Percentiles rank a stretch among this genome's conserved stretches.
phyloP scores from a whole-genome alignment of 1,140 invertebrate genomes.

The Drosophila tristis region DNA sequence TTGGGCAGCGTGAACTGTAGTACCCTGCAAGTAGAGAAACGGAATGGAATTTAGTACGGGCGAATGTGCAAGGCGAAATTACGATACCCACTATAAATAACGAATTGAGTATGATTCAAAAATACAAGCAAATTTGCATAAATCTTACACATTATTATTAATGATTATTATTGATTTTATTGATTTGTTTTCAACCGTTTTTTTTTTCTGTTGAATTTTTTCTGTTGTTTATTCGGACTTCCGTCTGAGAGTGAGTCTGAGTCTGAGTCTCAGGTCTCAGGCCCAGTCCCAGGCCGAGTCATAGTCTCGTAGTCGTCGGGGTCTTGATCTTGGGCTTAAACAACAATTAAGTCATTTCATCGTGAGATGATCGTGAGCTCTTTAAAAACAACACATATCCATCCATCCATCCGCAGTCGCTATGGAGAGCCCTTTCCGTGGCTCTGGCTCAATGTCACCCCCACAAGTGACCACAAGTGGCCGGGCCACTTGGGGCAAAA shows the following conservation, averaged over 20 bases:
- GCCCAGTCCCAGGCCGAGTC: constrained; percentile 25
- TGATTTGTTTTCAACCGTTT: constrained; percentile 64
- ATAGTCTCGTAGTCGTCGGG: no score
- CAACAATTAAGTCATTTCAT: constrained; percentile 71
- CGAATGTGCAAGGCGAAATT: constrained; percentile 33
- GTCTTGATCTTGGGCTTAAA: constrained; percentile 18
- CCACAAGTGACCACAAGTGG: constrained; percentile 45
- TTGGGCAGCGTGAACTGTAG: constrained; percentile 82
- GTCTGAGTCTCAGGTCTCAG: background rate
- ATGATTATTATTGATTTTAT: constrained; percentile 69
- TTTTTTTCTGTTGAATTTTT: constrained; percentile 17
- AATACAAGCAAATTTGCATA: constrained; percentile 63
- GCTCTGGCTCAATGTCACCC: constrained; percentile 62
- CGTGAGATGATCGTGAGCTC: constrained; percentile 64
- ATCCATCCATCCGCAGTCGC: constrained; percentile 1
- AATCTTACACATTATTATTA: constrained; percentile 69
- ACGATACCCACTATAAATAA: constrained; percentile 70
- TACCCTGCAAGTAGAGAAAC: constrained; percentile 71
- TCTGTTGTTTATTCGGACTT: constrained; percentile 48
- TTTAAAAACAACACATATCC: constrained; percentile 25
- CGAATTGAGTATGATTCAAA: constrained; percentile 32
- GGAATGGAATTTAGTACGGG: constrained; percentile 24
- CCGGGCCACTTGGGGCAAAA: constrained; percentile 41
- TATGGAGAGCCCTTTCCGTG: constrained; percentile 32
- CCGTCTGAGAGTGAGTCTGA: constrained; percentile 48